phyloP scores from a whole-genome alignment of 2,797 vertebrate species.

The Sandelia bainsii region DNA sequence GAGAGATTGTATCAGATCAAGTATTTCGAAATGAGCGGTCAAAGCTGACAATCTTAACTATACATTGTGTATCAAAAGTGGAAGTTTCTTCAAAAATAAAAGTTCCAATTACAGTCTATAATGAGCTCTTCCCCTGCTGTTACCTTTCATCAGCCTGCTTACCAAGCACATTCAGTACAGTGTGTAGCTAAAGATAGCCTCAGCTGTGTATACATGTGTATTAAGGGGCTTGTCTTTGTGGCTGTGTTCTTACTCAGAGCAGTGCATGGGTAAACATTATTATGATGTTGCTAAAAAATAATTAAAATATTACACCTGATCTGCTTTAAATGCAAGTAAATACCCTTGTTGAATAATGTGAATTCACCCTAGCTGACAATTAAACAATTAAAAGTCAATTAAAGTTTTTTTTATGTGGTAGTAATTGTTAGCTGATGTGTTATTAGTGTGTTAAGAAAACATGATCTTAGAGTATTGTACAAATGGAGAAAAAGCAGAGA shows the following conservation, averaged over 20 bases:
- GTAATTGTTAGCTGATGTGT: conserved; percentile 58
- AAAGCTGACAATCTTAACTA: conserved; percentile 15
- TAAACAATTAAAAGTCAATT: no score
- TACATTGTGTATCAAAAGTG: conserved; percentile 27
- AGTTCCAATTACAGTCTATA: conserved; percentile 68
- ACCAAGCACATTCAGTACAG: conserved; percentile 79
- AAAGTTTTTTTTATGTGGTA: conserved; percentile 36
- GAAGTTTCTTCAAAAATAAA: conserved; percentile 6
- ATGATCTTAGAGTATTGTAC: conserved; percentile 60
- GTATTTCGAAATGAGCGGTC: conserved; percentile 26
- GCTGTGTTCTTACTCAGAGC: conserved; percentile 61
- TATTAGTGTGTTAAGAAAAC: conserved; percentile 56
- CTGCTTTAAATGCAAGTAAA: conserved; percentile 58
- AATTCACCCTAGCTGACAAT: conserved; percentile 32
- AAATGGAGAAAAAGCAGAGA: conserved; percentile 13
- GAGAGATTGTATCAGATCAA: conserved; percentile 30
- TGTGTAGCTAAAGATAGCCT: conserved; percentile 76
- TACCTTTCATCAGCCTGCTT: conserved; percentile 80
- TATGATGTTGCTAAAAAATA: conserved; percentile 45
- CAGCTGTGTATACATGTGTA: conserved; percentile 59
- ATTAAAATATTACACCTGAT: conserved; percentile 49
- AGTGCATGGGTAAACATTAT: conserved; percentile 69
- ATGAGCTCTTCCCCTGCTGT: conserved; percentile 77
- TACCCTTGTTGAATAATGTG: conserved; percentile 53
- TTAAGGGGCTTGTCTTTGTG: conserved; percentile 61